Conservation (phyloP, 2,113 vertebrate species). For the Pelodiscus sinensis region DNA sequence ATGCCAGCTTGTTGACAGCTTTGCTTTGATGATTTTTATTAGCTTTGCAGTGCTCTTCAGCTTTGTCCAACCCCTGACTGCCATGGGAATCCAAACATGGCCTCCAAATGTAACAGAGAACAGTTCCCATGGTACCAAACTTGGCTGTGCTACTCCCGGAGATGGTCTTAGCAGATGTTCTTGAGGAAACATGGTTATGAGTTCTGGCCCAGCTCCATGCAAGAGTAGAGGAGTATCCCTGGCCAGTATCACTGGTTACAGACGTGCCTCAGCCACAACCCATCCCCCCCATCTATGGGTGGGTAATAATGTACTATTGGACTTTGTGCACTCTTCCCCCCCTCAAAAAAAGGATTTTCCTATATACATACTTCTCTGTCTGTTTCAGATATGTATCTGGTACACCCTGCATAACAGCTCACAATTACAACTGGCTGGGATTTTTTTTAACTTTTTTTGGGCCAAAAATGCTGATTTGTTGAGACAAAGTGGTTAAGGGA, state of each 20-base stretch:
- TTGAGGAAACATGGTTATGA: no score
- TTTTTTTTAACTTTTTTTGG: no score
- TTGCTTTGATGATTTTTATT: background rate
- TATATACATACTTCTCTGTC: background rate
- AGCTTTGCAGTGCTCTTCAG: background rate
- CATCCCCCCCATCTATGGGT: background rate
- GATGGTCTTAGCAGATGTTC: no score
- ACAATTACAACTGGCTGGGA: no score
- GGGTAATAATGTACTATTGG: background rate
- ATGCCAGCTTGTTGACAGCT: accelerated
- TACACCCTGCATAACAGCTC: background rate
- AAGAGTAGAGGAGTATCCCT: no score
- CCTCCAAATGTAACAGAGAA: background rate
- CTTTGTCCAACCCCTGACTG: background rate
- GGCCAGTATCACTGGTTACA: no score
- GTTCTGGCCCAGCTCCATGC: no score
- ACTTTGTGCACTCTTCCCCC: background rate
- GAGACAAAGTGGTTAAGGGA: background rate
- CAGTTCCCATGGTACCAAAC: background rate
- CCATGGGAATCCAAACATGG: background rate
- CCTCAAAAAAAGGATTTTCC: background rate
- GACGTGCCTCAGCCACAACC: background rate
- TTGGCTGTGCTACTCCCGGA: background rate
- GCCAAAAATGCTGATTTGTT: background rate
- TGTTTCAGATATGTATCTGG: background rate